Evolutionary conservation across 2,797 vertebrate genomes (phyloP).

Genomic region (Hozukius guyotensis): DNA sequence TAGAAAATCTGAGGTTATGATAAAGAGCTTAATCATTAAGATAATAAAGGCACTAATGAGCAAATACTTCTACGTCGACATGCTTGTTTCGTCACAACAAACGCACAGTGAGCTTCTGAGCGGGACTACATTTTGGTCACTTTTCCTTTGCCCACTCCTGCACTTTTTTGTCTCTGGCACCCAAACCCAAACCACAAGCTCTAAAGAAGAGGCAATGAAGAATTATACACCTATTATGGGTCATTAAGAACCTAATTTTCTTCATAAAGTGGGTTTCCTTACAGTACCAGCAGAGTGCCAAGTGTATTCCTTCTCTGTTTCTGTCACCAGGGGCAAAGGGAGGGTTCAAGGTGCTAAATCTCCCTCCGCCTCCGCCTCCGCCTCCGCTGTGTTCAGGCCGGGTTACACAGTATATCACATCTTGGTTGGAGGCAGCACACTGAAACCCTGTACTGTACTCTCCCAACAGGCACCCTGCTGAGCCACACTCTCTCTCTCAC

Average conservation of each 20-base stretch:
- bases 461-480: conserved; percentile 26
- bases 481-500: neutral
- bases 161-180: conserved; percentile 24
- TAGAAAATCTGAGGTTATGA: neutral
- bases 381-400: conserved; percentile 3
- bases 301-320: conserved; percentile 25
- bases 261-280: conserved; percentile 55
- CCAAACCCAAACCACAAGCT: conserved; percentile 46
- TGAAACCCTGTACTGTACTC: conserved; percentile 48
- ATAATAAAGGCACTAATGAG: neutral
- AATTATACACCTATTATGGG: conserved; percentile 59
- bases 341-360: conserved; percentile 31
- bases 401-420: conserved; percentile 19
- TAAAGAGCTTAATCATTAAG: neutral
- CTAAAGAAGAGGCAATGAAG: conserved; percentile 40
- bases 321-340: conserved; percentile 32
- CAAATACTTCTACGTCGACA: neutral
- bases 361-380: neutral
- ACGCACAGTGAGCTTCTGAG: neutral
- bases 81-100: neutral
- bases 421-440: conserved; percentile 34
- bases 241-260: conserved; percentile 59
- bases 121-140: neutral
- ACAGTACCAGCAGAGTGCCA: conserved; percentile 19
- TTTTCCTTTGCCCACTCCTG: neutral